phyloP scores from a whole-genome alignment of 1,140 invertebrate genomes.

The Aplysia californica region DNA sequence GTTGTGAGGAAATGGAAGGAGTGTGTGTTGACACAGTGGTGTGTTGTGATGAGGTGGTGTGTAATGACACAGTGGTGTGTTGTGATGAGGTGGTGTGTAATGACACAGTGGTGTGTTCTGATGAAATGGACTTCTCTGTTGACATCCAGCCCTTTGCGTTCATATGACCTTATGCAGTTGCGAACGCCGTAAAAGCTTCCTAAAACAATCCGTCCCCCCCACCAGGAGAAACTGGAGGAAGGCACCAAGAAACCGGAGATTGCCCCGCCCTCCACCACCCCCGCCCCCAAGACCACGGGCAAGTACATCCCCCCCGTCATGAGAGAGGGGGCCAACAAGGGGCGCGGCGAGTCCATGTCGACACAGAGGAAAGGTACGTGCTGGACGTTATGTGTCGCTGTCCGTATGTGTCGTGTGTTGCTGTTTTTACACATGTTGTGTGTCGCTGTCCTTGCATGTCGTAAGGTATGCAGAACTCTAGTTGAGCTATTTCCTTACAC shows the following conservation, averaged over 20 bases:
- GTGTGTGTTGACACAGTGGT: not conserved
- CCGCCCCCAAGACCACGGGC: conserved; percentile 35
- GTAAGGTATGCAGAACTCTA: not conserved
- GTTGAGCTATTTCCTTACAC: not conserved
- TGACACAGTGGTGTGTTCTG: too few species aligned
- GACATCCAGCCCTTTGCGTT: too few species aligned
- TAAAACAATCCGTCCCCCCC: too few species aligned
- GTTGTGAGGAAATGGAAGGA: too few species aligned
- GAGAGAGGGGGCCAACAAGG: conserved; percentile 81
- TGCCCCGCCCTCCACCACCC: conserved; percentile 30
- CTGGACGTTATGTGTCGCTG: not conserved
- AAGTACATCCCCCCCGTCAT: conserved; percentile 85
- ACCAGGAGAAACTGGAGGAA: conserved; percentile 44
- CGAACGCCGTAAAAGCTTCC: too few species aligned
- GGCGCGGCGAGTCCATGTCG: conserved; percentile 79
- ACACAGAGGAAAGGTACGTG: conserved; percentile 51
- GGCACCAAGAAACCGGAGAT: conserved; percentile 40
- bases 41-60: too few species aligned
- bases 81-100: too few species aligned
- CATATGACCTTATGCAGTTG: too few species aligned
- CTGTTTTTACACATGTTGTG: not conserved
- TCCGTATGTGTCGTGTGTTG: not conserved
- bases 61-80: too few species aligned
- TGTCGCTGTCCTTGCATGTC: not conserved
- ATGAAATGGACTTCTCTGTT: too few species aligned